Conservation (phyloP, 1,140 invertebrate genomes). For the Paraescarpia echinospica region DNA sequence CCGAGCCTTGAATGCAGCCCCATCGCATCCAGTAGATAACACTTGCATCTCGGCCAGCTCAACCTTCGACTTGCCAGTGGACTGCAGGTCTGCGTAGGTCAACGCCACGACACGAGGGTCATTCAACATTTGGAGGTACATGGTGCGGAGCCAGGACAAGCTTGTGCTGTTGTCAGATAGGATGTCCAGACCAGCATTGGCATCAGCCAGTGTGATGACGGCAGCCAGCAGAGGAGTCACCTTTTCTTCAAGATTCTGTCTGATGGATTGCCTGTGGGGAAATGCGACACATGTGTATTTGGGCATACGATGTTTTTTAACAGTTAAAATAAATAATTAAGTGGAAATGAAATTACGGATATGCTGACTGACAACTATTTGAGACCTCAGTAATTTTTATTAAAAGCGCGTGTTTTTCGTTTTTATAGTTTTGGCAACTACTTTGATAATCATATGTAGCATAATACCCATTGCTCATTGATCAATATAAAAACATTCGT, state of each 20-base stretch:
- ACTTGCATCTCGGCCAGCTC: slow-evolving; percentile 35
- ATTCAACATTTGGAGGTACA: not conserved
- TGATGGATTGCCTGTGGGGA: slow-evolving; percentile 31
- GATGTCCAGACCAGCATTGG: slow-evolving; percentile 43
- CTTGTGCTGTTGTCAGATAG: slow-evolving; percentile 12
- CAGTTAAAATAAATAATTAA: no score
- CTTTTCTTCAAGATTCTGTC: slow-evolving; percentile 40
- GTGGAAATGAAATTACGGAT: no score
- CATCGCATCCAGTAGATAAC: slow-evolving; percentile 27
- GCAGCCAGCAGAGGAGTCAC: slow-evolving; percentile 41
- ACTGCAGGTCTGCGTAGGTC: slow-evolving; percentile 24
- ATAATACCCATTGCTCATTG: no score
- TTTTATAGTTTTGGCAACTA: no score
- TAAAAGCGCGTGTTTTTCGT: no score
- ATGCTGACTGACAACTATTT: no score
- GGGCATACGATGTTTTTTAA: no score
- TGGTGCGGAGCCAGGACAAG: not conserved
- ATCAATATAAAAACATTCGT: no score
- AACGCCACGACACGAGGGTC: not conserved
- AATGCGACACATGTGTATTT: not conserved
- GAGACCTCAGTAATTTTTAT: no score
- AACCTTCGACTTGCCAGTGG: slow-evolving; percentile 17
- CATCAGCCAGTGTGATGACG: slow-evolving; percentile 42
- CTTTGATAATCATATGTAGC: no score
- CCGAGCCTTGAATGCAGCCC: slow-evolving; percentile 24